Conservation (phyloP, 1,140 invertebrate genomes). For the Limonius californicus region DNA sequence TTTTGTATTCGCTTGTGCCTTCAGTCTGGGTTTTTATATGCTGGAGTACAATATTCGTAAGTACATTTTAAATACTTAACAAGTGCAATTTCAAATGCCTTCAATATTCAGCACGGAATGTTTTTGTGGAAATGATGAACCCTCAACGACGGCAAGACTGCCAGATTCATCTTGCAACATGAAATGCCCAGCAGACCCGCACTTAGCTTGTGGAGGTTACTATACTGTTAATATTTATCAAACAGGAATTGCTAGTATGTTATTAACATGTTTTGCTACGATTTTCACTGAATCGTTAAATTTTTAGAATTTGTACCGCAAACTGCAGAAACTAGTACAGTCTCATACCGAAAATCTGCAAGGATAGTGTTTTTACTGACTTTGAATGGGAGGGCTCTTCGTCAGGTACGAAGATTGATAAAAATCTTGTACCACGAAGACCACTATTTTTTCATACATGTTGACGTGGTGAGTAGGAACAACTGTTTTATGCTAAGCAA, state of each 20-base stretch:
- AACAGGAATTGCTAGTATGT: constrained; percentile 78
- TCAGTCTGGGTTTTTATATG: constrained; percentile 85
- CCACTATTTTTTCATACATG: constrained; percentile 97
- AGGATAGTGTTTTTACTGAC: constrained; percentile 93
- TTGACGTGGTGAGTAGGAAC: constrained; percentile 92
- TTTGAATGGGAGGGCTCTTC: constrained; percentile 87
- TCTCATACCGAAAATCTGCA: constrained; percentile 51
- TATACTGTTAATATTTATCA: constrained; percentile 82
- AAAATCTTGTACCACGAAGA: constrained; percentile 81
- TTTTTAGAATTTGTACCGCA: constrained; percentile 66
- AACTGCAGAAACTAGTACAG: constrained; percentile 56
- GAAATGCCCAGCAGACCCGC: constrained; percentile 72
- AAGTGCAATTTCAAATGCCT: neutral
- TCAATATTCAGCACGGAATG: constrained; percentile 69
- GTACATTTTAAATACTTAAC: constrained; percentile 35
- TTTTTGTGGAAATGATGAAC: constrained; percentile 82
- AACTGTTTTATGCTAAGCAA: no score
- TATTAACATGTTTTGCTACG: no score
- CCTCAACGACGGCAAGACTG: constrained; percentile 59
- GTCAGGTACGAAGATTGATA: constrained; percentile 90
- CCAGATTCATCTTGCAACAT: constrained; percentile 77
- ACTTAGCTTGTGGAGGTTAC: constrained; percentile 79
- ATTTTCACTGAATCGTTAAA: no score
- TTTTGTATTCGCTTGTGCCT: constrained; percentile 83
- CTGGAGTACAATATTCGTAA: constrained; percentile 88